Conservation (phyloP, 2,888 invertebrate genomes). For the Oegoconia quadripuncta region DNA sequence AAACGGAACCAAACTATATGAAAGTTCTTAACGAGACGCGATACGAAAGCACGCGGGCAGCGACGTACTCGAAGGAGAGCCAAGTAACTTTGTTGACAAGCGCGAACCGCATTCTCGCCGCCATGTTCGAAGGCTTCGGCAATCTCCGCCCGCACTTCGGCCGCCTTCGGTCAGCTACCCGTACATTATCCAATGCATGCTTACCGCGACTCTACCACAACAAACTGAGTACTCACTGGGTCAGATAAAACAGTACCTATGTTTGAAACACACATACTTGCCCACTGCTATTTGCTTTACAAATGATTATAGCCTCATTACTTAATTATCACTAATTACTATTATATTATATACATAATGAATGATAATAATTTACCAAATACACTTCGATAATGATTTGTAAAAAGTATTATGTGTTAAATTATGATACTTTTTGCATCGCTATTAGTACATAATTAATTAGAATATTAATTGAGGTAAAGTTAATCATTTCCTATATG, state of each 20-base stretch:
- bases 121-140: slow-evolving; percentile 66
- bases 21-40: slow-evolving; percentile 18
- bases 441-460: too few species aligned
- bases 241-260: slow-evolving; percentile 5
- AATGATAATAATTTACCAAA: too few species aligned
- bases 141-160: slow-evolving; percentile 46
- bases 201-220: slow-evolving; percentile 8
- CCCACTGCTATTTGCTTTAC: too few species aligned
- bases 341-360: too few species aligned
- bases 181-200: slow-evolving; percentile 3
- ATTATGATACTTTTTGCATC: too few species aligned
- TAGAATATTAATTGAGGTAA: too few species aligned
- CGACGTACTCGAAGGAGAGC: slow-evolving; percentile 37
- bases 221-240: slow-evolving; percentile 6
- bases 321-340: too few species aligned
- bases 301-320: too few species aligned
- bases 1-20: background rate
- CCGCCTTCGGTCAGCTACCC: slow-evolving; percentile 17
- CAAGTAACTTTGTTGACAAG: slow-evolving; percentile 75
- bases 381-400: too few species aligned
- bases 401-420: too few species aligned
- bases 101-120: slow-evolving; percentile 49
- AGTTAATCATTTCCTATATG: too few species aligned
- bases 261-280: background rate
- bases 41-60: slow-evolving; percentile 47